Evolutionary conservation across 2,113 vertebrate genomes (phyloP).

Genomic region (Dromas ardeola): DNA sequence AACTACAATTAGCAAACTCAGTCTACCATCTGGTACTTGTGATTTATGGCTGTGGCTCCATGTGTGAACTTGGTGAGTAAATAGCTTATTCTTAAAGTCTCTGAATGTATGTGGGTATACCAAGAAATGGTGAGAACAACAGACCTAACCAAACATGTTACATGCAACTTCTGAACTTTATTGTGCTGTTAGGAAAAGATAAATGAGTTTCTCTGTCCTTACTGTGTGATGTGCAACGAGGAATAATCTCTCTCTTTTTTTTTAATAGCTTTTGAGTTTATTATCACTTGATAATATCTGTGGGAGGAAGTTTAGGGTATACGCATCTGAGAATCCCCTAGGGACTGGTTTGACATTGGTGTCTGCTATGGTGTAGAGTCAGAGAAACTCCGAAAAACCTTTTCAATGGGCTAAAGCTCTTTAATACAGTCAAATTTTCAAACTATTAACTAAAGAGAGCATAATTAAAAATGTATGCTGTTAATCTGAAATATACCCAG

Average conservation of each 20-base stretch:
- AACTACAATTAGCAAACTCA: background rate
- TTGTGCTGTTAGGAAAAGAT: background rate
- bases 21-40: background rate
- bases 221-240: background rate
- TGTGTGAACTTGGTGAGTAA: background rate
- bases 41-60: background rate
- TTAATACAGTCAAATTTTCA: background rate
- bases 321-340: background rate
- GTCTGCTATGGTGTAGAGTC: conserved; percentile 1
- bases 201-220: background rate
- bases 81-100: background rate
- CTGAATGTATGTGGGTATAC: background rate
- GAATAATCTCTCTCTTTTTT: background rate
- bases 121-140: background rate
- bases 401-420: conserved; percentile 8
- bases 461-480: background rate
- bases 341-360: background rate
- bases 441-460: background rate
- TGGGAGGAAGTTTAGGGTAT: background rate
- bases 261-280: background rate
- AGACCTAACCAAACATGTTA: background rate
- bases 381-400: conserved; percentile 8
- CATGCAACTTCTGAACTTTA: background rate
- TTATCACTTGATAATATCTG: background rate
- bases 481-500: background rate